Percentiles rank a stretch among this genome's conserved stretches.
Evolutionary conservation across 2,797 vertebrate species (phyloP).

Genomic region (Rousettus madagascariensis): DNA sequence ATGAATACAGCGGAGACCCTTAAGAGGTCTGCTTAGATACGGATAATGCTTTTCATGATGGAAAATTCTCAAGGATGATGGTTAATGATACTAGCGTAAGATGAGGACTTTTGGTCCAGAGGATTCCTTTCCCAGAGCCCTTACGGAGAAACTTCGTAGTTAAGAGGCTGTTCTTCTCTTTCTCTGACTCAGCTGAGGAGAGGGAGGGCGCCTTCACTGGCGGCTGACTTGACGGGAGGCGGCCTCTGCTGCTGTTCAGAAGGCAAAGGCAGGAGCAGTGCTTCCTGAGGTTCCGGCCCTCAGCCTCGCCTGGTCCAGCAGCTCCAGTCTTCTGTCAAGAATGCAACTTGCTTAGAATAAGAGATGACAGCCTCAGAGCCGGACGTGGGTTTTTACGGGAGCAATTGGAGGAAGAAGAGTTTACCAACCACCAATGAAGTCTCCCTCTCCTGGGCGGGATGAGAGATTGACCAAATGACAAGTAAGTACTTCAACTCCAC

Average conservation of each 20-base stretch:
- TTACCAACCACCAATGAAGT: neutral
- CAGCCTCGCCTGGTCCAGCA: neutral
- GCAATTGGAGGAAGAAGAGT: neutral
- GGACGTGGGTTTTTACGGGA: neutral
- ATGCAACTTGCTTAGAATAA: neutral
- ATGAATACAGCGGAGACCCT: neutral
- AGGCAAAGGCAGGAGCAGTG: neutral
- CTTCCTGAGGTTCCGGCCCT: neutral
- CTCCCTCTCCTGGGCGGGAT: neutral
- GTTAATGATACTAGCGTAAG: neutral
- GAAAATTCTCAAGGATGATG: neutral
- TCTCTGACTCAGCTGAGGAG: neutral
- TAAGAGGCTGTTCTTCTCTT: neutral
- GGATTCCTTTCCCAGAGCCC: neutral
- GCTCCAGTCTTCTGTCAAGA: neutral
- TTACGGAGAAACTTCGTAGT: neutral
- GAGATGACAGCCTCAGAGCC: neutral
- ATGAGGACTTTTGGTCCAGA: neutral
- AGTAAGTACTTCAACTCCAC: neutral
- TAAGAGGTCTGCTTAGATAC: neutral
- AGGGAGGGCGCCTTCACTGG: neutral
- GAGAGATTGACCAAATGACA: neutral
- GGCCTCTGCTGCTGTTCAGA: neutral
- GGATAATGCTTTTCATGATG: neutral
- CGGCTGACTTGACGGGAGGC: neutral